phyloP scores from a whole-genome alignment of 1,140 invertebrate genomes.

The Formica exsecta region DNA sequence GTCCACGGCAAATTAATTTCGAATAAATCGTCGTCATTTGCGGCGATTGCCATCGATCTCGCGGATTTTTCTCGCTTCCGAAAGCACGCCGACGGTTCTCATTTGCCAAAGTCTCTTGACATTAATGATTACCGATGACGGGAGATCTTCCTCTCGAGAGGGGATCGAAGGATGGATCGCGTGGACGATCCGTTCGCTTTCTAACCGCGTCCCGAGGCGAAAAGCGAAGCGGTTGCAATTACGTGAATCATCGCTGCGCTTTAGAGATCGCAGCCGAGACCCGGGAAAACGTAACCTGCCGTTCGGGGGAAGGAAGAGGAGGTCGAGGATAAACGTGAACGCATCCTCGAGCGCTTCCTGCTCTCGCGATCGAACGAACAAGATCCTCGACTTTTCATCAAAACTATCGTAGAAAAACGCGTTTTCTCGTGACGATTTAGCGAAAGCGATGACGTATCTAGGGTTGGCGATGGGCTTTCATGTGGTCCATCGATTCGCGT shows the following conservation, averaged over 20 bases:
- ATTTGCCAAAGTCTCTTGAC: background rate
- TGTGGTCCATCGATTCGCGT: background rate
- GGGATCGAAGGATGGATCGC: background rate
- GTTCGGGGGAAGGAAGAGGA: constrained; percentile 5
- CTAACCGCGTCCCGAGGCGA: constrained; percentile 10
- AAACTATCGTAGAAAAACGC: background rate
- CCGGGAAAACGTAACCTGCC: constrained; percentile 46
- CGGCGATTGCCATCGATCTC: background rate
- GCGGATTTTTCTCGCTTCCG: constrained; percentile 1
- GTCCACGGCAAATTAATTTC: constrained; percentile 31
- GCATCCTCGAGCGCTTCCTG: constrained; percentile 27
- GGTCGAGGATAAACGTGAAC: background rate
- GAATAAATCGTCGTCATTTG: background rate
- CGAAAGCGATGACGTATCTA: background rate
- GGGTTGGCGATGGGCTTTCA: background rate
- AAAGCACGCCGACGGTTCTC: background rate
- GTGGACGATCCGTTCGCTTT: constrained; percentile 7
- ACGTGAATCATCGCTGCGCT: constrained; percentile 53
- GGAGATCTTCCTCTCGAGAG: background rate
- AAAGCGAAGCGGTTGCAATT: constrained; percentile 41
- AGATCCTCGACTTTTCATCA: background rate
- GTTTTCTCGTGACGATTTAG: constrained; percentile 6
- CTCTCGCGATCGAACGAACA: constrained; percentile 25
- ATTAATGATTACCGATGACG: constrained; percentile 33
- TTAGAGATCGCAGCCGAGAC: background rate